Percentiles rank a stretch among this genome's conserved stretches.
These are phyloP conservation scores for Pogonocichla stellata DNA, from an alignment of 2,113 vertebrate genomes.

Conservation along the genomic window DNA sequence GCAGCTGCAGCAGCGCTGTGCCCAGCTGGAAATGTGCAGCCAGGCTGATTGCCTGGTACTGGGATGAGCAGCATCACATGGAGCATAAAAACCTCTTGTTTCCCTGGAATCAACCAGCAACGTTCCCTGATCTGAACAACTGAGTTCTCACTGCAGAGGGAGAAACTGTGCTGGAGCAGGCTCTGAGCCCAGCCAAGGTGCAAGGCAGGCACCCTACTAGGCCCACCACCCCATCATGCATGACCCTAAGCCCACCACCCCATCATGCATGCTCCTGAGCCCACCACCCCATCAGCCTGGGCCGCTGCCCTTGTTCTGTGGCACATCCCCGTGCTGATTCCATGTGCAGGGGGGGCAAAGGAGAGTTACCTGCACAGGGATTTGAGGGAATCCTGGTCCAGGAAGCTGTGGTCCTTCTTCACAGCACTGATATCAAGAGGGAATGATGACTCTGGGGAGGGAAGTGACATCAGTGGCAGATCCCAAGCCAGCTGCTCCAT, in stretches of 20 bases:
- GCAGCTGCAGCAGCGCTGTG: fast-evolving
- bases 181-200: not conserved
- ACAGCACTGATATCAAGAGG: conserved; percentile 81
- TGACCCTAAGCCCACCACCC: no score
- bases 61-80: not conserved
- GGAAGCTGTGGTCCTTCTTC: conserved; percentile 83
- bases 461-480: not conserved
- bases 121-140: not conserved
- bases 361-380: conserved; percentile 80
- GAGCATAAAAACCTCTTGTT: not conserved
- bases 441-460: conserved; percentile 66
- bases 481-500: not conserved
- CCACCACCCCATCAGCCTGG: fast-evolving
- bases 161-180: fast-evolving
- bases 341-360: fast-evolving
- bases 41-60: not conserved
- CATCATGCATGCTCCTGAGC: no score
- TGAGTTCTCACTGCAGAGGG: not conserved
- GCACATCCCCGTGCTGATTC: fast-evolving
- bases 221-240: no score
- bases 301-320: not conserved
- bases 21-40: not conserved
- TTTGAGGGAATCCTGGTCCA: conserved; percentile 84
- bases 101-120: not conserved
- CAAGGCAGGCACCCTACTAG: not conserved